phyloP scores from a whole-genome alignment of 1,140 invertebrate species.

The Microplitis demolitor region DNA sequence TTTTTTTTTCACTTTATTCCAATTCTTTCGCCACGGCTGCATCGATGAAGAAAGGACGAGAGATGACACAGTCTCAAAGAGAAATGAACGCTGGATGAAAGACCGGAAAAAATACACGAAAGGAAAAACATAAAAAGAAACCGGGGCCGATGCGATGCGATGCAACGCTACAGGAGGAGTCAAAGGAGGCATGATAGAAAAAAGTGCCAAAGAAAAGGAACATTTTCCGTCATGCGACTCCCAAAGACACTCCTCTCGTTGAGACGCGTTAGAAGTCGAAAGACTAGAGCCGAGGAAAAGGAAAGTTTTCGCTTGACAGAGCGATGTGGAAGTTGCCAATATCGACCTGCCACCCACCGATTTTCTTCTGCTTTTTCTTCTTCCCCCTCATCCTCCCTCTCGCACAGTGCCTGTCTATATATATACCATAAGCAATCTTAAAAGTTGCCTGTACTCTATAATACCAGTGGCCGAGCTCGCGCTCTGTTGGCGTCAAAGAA shows the following conservation, averaged over 20 bases:
- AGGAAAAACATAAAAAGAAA: neutral
- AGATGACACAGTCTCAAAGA: neutral
- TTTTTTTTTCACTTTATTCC: neutral
- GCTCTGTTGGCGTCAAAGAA: conserved; percentile 6
- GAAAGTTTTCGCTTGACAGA: conserved; percentile 19
- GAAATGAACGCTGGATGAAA: neutral
- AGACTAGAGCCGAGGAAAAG: conserved; percentile 1
- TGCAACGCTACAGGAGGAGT: neutral
- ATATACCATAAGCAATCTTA: conserved; percentile 36
- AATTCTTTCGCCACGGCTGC: neutral
- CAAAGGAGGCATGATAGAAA: neutral
- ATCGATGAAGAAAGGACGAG: neutral
- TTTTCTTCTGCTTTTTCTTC: conserved; percentile 20
- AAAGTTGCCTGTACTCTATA: conserved; percentile 29
- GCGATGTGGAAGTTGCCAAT: conserved; percentile 32
- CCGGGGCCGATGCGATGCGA: neutral
- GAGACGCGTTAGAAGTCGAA: neutral
- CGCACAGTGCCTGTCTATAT: neutral
- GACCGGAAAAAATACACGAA: conserved; percentile 13
- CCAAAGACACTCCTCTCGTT: conserved; percentile 14
- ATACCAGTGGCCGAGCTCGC: conserved; percentile 17
- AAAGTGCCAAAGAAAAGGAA: conserved; percentile 2
- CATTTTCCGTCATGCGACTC: conserved; percentile 17
- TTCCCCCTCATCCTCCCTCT: too few species aligned
- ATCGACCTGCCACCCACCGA: conserved; percentile 31